Percentiles rank a stretch among this genome's conserved stretches.
Evolutionary conservation across 2,113 vertebrate genomes (phyloP).

Genomic region (Rhabdornis inornatus): DNA sequence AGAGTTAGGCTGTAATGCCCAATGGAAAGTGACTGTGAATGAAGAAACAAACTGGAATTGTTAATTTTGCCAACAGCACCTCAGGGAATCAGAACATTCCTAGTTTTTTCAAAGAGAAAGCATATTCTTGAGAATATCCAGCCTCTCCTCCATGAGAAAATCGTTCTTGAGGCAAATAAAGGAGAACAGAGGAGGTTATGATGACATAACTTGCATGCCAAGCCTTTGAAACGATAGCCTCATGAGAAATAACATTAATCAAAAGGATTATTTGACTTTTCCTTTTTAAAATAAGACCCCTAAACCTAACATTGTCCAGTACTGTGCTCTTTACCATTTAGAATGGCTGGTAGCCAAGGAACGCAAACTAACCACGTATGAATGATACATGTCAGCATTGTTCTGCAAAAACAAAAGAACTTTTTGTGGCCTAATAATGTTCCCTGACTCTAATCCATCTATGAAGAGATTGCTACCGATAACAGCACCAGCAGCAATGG

Average conservation of each 20-base stretch:
- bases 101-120: background rate
- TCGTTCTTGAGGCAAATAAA: background rate
- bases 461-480: background rate
- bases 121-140: background rate
- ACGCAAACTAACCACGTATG: background rate
- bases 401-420: background rate
- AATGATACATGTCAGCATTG: background rate
- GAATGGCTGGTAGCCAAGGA: slow-evolving; percentile 1
- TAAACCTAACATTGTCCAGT: background rate
- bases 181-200: background rate
- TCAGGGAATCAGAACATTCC: background rate
- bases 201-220: background rate
- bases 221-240: slow-evolving; percentile 36
- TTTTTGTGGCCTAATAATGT: background rate
- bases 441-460: background rate
- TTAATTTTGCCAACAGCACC: background rate
- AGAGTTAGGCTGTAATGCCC: background rate
- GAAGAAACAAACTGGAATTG: background rate
- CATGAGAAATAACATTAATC: slow-evolving; percentile 36
- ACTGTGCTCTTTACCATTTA: background rate
- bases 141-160: background rate
- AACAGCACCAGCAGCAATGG: background rate
- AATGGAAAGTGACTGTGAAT: background rate
- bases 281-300: background rate
- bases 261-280: slow-evolving; percentile 28